phyloP scores from a whole-genome alignment of 2,113 vertebrate species.

The Cheilinus undulatus region DNA sequence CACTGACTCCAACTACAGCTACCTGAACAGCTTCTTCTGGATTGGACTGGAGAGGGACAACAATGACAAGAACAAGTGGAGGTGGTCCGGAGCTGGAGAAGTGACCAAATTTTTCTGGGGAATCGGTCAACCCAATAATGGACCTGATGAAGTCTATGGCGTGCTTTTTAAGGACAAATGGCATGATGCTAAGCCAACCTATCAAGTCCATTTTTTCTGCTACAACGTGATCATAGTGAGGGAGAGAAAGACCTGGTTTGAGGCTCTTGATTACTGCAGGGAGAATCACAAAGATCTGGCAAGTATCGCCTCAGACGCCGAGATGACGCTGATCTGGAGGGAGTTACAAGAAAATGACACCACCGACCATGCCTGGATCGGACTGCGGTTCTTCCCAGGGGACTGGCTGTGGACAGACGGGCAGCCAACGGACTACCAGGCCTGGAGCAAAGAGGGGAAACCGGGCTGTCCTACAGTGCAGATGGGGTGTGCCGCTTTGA shows the following conservation, averaged over 20 bases:
- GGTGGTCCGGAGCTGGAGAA: conserved; percentile 46
- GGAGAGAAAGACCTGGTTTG: conserved; percentile 51
- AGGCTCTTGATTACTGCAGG: conserved; percentile 49
- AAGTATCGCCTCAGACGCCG: conserved; percentile 36
- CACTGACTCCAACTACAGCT: rapidly evolving
- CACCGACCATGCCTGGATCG: conserved; percentile 31
- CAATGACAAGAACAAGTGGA: neutral
- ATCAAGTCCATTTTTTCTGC: neutral
- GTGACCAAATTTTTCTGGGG: conserved; percentile 18
- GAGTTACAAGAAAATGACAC: neutral
- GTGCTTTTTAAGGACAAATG: rapidly evolving
- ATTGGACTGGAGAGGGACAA: conserved; percentile 25
- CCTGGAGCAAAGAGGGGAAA: conserved; percentile 23
- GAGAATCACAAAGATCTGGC: conserved; percentile 22
- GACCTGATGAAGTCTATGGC: rapidly evolving
- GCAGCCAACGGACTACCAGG: conserved; percentile 9
- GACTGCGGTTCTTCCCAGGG: conserved; percentile 46
- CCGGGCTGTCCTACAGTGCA: neutral
- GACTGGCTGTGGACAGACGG: conserved; percentile 56
- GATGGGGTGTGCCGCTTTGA: conserved; percentile 27
- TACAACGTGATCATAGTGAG: conserved; percentile 20
- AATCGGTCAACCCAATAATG: rapidly evolving
- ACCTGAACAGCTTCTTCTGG: rapidly evolving
- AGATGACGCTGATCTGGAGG: conserved; percentile 50
- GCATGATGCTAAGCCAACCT: rapidly evolving